phyloP scores from a whole-genome alignment of 2,797 vertebrate genomes.

The Garrulus glandarius region DNA sequence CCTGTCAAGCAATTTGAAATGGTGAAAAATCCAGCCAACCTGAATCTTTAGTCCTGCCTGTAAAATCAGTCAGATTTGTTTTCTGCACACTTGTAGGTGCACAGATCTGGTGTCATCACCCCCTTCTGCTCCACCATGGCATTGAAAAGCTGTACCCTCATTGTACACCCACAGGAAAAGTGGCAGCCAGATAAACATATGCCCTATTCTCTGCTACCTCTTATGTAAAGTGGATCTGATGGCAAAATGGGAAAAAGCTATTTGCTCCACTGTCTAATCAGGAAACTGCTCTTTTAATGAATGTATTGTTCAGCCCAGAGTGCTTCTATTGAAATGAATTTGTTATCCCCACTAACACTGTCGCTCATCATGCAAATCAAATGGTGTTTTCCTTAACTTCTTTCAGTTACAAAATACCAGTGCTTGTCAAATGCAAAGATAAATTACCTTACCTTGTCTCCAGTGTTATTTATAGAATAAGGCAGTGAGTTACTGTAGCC shows the following conservation, averaged over 20 bases:
- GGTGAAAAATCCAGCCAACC: background rate
- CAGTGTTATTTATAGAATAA: background rate
- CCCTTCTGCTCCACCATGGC: background rate
- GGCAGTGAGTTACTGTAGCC: background rate
- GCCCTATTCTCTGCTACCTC: background rate
- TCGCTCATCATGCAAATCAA: conserved; percentile 45
- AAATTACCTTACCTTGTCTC: conserved; percentile 16
- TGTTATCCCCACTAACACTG: background rate
- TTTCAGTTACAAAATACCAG: conserved; percentile 9
- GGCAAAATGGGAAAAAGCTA: background rate
- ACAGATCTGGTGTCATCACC: background rate
- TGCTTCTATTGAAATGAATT: conserved; percentile 20
- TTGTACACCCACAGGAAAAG: background rate
- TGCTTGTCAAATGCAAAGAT: conserved; percentile 17
- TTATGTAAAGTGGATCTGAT: background rate
- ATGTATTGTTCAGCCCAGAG: conserved; percentile 23
- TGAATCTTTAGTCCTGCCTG: background rate
- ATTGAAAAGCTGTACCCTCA: accelerated
- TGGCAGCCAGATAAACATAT: background rate
- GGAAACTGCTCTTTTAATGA: conserved; percentile 51
- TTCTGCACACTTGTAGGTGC: background rate
- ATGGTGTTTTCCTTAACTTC: conserved; percentile 15
- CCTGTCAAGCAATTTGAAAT: background rate
- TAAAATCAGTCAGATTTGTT: background rate
- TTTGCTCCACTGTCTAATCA: conserved; percentile 36